Base-by-base conservation (phyloP, 2,888 invertebrate genomes). In the Tribolium freemani region DNA sequence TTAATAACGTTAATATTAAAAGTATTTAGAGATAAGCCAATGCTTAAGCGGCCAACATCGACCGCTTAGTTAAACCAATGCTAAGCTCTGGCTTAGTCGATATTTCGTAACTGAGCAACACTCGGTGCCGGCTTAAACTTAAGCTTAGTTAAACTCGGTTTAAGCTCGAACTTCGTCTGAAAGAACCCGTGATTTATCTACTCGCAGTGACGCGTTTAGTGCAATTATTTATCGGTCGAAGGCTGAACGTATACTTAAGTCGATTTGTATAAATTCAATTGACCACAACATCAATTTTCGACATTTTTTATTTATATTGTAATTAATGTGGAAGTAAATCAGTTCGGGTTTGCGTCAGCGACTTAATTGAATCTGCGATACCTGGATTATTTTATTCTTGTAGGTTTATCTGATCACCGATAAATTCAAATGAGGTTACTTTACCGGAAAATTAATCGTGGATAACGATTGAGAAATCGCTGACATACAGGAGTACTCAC, bases 321-420 rank as follows among this genome's bases (percentile, higher is more conserved):
- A 64, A 63, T 63, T 63, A 63, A 63, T 51, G 53, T 53, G 21
- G 53, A 64, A 64, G 54, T 54, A 54, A 54, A 64, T 64, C 64
- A 54, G 51, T 21, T 64, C 16, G 8, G 45, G 10, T 64, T 64
- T 64, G 44, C 64, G 64, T 64, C 64, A 64, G 26, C 44, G 54
- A 20, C 26, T 16, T 54, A 64, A 64, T 64, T 53, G 53, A 64
- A 64, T 53, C 16, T 16, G 16, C n/a, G n/a, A n/a, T n/a, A n/a
- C n/a, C n/a, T n/a, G n/a, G n/a, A n/a, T n/a, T n/a, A n/a, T n/a
- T n/a, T n/a, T n/a, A n/a, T n/a, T n/a, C n/a, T n/a, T 56, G 11
- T 13, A 31, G 5, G 10, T 56, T 56, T 48, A 11, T 48, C 13
- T 11, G 50, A 50, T 50, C 50, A 13, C 2, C 6, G 50, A 13